phyloP scores from a whole-genome alignment of 2,113 vertebrate species.

The Hemibagrus wyckioides region DNA sequence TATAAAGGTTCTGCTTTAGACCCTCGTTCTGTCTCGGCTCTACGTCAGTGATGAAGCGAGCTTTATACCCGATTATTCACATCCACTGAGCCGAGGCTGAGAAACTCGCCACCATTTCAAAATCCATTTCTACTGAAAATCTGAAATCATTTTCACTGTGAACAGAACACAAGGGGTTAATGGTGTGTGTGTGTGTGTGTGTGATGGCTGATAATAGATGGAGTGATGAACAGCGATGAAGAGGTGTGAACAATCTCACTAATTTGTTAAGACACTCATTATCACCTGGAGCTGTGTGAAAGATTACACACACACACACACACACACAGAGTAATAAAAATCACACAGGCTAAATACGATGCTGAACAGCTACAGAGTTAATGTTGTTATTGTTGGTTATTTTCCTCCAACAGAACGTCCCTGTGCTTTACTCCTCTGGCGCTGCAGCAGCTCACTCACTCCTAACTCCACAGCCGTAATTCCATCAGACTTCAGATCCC shows the following conservation, averaged over 20 bases:
- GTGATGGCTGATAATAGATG: slow-evolving; percentile 17
- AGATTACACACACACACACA: background rate
- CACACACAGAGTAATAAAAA: background rate
- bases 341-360: background rate
- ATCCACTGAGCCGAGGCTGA: background rate
- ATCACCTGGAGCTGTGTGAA: slow-evolving; percentile 37
- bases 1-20: background rate
- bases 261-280: slow-evolving; percentile 47
- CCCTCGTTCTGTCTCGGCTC: background rate
- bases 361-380: no score
- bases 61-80: background rate
- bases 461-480: no score
- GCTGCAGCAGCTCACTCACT: background rate
- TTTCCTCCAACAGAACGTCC: no score
- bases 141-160: background rate
- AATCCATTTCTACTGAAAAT: background rate
- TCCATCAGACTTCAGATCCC: background rate
- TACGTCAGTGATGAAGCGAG: slow-evolving; percentile 5
- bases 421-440: background rate
- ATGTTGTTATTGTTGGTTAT: no score
- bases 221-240: background rate
- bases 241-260: slow-evolving; percentile 41
- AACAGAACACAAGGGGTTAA: background rate
- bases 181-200: slow-evolving; percentile 3
- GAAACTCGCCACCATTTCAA: background rate